Conservation (phyloP, 2,888 invertebrate species). For the Terebella lapidaria region DNA sequence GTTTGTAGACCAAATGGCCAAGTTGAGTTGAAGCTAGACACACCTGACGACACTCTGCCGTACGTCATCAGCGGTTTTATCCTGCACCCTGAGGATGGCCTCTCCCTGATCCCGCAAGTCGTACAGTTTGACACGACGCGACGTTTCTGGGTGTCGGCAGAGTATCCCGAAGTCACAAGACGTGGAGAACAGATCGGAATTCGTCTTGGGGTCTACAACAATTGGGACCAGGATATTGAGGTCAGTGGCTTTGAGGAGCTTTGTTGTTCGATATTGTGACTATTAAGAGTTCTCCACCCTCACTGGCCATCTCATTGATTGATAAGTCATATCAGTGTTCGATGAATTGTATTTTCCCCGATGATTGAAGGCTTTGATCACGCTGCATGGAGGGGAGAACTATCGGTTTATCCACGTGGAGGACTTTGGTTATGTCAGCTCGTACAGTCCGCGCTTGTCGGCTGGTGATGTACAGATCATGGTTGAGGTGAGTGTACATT, state of each 20-base stretch:
- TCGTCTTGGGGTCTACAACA: slow-evolving; percentile 88
- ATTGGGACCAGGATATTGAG: slow-evolving; percentile 61
- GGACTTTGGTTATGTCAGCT: slow-evolving; percentile 61
- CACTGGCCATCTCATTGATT: too few relatives aligned
- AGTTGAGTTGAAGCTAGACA: slow-evolving; percentile 18
- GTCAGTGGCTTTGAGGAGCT: slow-evolving; percentile 27
- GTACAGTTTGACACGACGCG: slow-evolving; percentile 77
- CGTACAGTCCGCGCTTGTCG: slow-evolving; percentile 85
- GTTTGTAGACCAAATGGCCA: slow-evolving; percentile 23
- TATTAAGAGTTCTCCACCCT: too few relatives aligned
- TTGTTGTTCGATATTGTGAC: background rate
- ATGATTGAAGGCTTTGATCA: slow-evolving; percentile 1
- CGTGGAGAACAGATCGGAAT: slow-evolving; percentile 93
- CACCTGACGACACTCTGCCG: slow-evolving; percentile 22
- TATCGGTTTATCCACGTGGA: slow-evolving; percentile 63
- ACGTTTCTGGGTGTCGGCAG: slow-evolving; percentile 93
- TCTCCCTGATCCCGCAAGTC: slow-evolving; percentile 72
- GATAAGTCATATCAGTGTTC: too few relatives aligned
- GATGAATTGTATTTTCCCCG: too few relatives aligned
- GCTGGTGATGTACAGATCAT: slow-evolving; percentile 94
- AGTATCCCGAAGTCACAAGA: slow-evolving; percentile 76
- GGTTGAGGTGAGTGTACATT: slow-evolving; percentile 61
- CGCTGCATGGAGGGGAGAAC: slow-evolving; percentile 71
- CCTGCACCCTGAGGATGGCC: slow-evolving; percentile 78
- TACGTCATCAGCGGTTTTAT: slow-evolving; percentile 20